Evolutionary conservation across 2,113 vertebrate species (phyloP).

Genomic region (Elephas maximus): DNA sequence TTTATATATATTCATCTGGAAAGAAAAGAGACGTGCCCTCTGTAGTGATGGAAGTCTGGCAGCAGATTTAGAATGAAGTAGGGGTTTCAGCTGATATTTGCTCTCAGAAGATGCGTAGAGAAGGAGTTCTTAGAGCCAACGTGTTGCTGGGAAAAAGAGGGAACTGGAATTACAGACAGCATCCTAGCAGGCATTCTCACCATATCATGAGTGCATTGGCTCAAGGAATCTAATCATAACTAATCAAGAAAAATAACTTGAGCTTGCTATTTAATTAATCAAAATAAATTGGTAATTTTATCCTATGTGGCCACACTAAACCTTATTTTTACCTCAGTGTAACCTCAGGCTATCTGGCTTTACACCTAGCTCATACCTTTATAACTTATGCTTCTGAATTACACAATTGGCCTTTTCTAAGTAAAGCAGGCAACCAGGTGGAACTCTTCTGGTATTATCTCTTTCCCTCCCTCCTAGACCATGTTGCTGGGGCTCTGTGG

Average conservation of each 20-base stretch:
- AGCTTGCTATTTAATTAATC: background rate
- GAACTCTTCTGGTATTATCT: background rate
- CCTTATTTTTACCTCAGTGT: constrained; percentile 5
- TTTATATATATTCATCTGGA: constrained; percentile 32
- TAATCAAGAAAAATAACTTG: background rate
- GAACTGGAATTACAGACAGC: background rate
- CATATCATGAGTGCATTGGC: background rate
- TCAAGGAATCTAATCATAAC: constrained; percentile 23
- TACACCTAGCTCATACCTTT: background rate
- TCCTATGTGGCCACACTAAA: background rate
- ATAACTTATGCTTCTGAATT: constrained; percentile 38
- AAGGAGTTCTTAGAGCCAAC: background rate
- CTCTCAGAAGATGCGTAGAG: background rate
- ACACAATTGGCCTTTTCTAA: background rate
- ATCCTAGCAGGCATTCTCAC: background rate
- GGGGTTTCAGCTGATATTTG: constrained; percentile 20
- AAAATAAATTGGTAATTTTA: constrained; percentile 42
- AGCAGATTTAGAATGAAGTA: constrained; percentile 39
- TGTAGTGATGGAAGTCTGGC: background rate
- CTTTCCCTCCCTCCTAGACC: background rate
- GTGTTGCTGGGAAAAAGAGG: background rate
- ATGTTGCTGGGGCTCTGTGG: background rate
- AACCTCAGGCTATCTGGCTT: background rate
- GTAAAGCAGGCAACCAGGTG: background rate
- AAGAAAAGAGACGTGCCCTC: constrained; percentile 3